These are phyloP conservation scores for Gulo gulo DNA, from an alignment of 2,113 vertebrate species.

Conservation along the genomic window DNA sequence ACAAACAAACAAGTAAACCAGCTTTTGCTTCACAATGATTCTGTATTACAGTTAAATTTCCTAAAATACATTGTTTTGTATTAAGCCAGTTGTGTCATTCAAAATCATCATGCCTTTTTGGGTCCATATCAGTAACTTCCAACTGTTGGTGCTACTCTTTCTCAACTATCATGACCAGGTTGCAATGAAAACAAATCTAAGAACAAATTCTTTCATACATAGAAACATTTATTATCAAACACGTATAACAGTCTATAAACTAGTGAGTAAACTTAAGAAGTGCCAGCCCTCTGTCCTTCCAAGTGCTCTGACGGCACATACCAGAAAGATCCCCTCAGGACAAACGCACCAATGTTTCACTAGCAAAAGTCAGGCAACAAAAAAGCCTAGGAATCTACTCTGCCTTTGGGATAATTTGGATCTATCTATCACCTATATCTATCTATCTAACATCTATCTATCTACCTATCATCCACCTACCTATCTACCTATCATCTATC, in stretches of 20 bases:
- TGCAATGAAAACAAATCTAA: not conserved
- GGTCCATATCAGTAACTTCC: not conserved
- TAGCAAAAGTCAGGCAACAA: not conserved
- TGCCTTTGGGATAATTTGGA: not conserved
- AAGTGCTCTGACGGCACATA: not conserved
- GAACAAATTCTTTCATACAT: not conserved
- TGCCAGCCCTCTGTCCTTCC: not conserved
- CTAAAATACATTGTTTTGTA: not conserved
- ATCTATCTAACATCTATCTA: not conserved
- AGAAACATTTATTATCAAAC: not conserved
- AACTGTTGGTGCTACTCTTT: not conserved
- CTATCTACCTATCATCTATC: not conserved
- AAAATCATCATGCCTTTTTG: not conserved
- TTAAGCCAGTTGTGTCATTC: not conserved
- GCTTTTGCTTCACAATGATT: not conserved
- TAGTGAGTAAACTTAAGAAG: not conserved
- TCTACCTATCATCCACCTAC: too few relatives aligned
- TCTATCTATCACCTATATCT: too few relatives aligned
- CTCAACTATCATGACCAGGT: not conserved
- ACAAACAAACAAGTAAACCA: not conserved
- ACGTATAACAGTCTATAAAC: not conserved
- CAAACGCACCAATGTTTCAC: not conserved
- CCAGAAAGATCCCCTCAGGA: not conserved
- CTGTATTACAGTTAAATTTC: not conserved
- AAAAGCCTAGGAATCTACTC: not conserved